These are phyloP conservation scores for Tinamus major DNA, from an alignment of 2,797 vertebrate genomes.

Conservation along the genomic window DNA sequence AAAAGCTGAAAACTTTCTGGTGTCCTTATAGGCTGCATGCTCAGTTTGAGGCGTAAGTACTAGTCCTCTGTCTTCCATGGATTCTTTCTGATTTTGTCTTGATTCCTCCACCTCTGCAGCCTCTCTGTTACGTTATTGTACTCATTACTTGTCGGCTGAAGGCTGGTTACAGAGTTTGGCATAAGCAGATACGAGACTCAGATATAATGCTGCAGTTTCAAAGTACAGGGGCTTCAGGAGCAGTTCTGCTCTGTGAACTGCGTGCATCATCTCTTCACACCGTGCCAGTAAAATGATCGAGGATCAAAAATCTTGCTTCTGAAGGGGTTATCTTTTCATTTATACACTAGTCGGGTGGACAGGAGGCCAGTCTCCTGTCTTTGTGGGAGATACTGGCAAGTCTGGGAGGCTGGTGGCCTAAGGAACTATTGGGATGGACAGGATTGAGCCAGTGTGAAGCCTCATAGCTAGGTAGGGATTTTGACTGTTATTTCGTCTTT, in stretches of 20 bases:
- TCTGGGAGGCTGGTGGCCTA: neutral
- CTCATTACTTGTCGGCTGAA: neutral
- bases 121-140: neutral
- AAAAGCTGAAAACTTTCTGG: neutral
- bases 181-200: neutral
- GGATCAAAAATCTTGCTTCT: neutral
- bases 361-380: neutral
- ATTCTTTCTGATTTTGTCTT: neutral
- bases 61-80: neutral
- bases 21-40: rapidly evolving
- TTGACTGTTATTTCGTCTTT: neutral
- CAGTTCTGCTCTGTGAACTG: neutral
- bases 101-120: neutral
- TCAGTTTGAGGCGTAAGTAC: neutral
- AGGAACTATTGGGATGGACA: neutral
- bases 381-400: neutral
- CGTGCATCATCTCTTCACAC: neutral
- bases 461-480: neutral
- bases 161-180: neutral
- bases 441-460: neutral
- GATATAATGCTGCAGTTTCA: neutral
- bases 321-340: neutral
- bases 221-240: neutral
- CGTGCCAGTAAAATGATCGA: neutral
- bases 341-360: neutral